Base-by-base conservation (phyloP, 2,113 vertebrate genomes). In the Peromyscus polionotus region DNA sequence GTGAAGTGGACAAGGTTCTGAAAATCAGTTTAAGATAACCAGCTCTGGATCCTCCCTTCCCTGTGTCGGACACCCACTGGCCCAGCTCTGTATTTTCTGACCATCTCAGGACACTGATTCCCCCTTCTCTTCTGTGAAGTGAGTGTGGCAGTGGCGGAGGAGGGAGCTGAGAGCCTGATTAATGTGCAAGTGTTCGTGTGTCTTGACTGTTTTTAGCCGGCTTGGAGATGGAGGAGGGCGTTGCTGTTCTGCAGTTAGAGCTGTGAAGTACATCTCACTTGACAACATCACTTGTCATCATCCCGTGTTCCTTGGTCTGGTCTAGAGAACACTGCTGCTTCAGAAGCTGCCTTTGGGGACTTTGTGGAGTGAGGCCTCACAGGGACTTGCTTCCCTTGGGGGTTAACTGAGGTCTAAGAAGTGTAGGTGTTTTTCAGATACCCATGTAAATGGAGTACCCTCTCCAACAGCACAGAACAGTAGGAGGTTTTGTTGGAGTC, bases 191-290 rank as follows among this genome's bases (percentile, higher is more conserved):
- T 95, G 81, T 96, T 97, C 63, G 0, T 97, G 83, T 94, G 88
- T 93, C 95, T 98, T 88, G 36, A 76, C 97, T 79, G 68, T 96
- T 98, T 98, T 98, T 96, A 95, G 79, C 19, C 16, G 95, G 86
- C 88, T 97, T 97, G 94, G 85, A 81, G 92, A 95, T 97, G 95
- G 95, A 95, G 97, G 91, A 92, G 92, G 45, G 97, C 63, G 75
- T 93, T 97, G 95, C 93, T 96, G 88, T 96, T 97, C 97, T 98
- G 97, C 97, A 98, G 98, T 97, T 91, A 97, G 96, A 97, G 85
- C 68, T 86, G 87, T 31, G 48, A 97, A 97, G 94, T 95, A 81
- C 95, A 96, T 94, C 88, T 92, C 98, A 96, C 93, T 98, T 98
- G 97, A 54, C 54, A 54, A 14, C 54, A 14, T 93, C 98, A 95